Percentiles rank a stretch among this genome's conserved stretches.
phyloP scores from a whole-genome alignment of 2,113 vertebrate genomes.

The Paratilapia polleni region DNA sequence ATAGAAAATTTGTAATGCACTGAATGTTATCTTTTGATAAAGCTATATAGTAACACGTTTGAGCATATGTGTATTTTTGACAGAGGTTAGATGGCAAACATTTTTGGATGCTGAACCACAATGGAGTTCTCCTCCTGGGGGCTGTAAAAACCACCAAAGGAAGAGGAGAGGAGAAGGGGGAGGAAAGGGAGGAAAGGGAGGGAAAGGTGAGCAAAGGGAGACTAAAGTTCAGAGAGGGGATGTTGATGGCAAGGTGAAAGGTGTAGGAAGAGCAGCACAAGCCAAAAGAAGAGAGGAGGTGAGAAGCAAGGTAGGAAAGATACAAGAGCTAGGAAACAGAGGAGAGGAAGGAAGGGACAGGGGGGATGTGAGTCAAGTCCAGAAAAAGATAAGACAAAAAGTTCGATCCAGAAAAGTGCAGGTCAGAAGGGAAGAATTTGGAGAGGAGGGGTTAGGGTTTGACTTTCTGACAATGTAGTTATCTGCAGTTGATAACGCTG shows the following conservation, averaged over 20 bases:
- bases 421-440: slow-evolving; percentile 13
- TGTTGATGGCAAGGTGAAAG: slow-evolving; percentile 68
- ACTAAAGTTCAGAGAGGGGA: slow-evolving; percentile 62
- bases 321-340: slow-evolving; percentile 31
- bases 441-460: neutral
- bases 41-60: neutral
- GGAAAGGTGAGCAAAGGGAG: slow-evolving; percentile 50
- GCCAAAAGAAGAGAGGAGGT: slow-evolving; percentile 50
- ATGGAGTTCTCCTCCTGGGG: slow-evolving; percentile 76
- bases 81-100: slow-evolving; percentile 50
- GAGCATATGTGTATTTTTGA: slow-evolving; percentile 6
- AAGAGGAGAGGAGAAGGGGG: slow-evolving; percentile 65
- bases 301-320: slow-evolving; percentile 65
- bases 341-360: slow-evolving; percentile 45
- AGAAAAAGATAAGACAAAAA: slow-evolving; percentile 42
- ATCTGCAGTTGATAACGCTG: neutral
- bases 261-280: slow-evolving; percentile 56
- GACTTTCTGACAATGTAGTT: slow-evolving; percentile 15
- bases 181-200: slow-evolving; percentile 43
- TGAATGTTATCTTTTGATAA: neutral
- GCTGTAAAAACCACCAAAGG: slow-evolving; percentile 71
- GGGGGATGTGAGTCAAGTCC: neutral
- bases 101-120: slow-evolving; percentile 75
- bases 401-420: slow-evolving; percentile 29
- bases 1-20: neutral